Evolutionary conservation across 2,113 vertebrate genomes (phyloP), one percentile per base, ranked within the genome.

Genomic region (Mobula hypostoma): DNA sequence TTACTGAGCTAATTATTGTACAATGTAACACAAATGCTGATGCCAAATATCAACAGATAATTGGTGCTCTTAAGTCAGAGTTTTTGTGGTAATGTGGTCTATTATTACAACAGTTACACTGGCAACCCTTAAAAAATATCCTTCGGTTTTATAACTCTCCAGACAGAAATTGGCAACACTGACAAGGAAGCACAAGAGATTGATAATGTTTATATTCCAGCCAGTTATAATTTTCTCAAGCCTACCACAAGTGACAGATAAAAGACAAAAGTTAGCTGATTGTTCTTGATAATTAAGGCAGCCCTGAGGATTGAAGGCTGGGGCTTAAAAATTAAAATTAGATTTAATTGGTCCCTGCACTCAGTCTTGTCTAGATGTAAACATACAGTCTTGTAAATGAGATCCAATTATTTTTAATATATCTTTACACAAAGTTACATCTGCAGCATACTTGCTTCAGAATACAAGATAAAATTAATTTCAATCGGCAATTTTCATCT

Each of bases 1-100:
- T 40, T 19, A 74, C 91, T 74, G 40, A 93, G 24, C 91, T 74
- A 74, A 76, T 93, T 93, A 93, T 24, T 93, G 70, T 93, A 48
- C 91, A 93, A 74, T 29, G 24, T 56, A 93, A 56, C 56, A 56
- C 24, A 27, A 92, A 27, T 29, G 5, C 24, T 6, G 36, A 40
- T 76, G 68, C 91, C 48, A 70, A 74, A 72, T 93, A 56, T 93
- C 70, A 93, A 40, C 21, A 93, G 68, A 40, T 27, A 87, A 87
- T 87, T 87, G 48, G 19, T 85, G 83, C 56, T 93, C 72, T 74
- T 76, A 93, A 56, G 24, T 74, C 68, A 29, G 19, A 72, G 29
- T 76, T 56, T 93, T 21, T 48, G 56, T 40, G 70, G 48, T 93
- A 74, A 76, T 74, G 21, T 74, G 36, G 8, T 93, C 72, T 7